Evolutionary conservation across 2,797 vertebrate genomes (phyloP).

Genomic region (Pangasius larnaudii): DNA sequence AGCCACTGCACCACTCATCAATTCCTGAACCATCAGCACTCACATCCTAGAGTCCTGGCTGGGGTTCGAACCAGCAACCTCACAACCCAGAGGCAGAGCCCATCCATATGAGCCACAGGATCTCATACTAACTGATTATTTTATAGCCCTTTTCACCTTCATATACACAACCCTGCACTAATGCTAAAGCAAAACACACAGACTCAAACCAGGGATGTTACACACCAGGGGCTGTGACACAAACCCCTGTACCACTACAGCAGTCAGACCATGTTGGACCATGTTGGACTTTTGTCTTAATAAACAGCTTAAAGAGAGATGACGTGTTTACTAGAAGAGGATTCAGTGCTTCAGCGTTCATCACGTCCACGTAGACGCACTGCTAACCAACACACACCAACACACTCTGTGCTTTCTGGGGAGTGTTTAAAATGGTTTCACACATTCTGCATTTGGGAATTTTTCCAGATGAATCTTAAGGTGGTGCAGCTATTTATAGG

Average conservation of each 20-base stretch:
- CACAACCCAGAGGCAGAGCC: too few relatives aligned
- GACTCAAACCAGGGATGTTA: not conserved
- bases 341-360: too few relatives aligned
- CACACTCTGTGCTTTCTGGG: not conserved
- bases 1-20: fast-evolving
- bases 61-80: too few relatives aligned
- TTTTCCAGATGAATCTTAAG: not conserved
- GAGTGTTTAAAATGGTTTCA: not conserved
- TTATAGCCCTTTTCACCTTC: not conserved
- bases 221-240: not conserved
- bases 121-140: too few relatives aligned
- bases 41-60: too few relatives aligned
- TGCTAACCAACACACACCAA: not conserved
- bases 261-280: not conserved
- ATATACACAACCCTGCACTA: not conserved
- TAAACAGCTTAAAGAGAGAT: not conserved
- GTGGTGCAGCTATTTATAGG: not conserved
- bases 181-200: not conserved
- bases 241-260: not conserved
- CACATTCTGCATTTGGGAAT: not conserved
- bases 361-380: too few relatives aligned
- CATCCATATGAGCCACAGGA: too few relatives aligned
- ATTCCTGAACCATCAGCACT: too few relatives aligned
- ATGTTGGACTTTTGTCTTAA: not conserved
- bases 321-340: not conserved